Evolutionary conservation across 1,140 invertebrate genomes (phyloP), one percentile per base, ranked within the genome.

Genomic region (Drosophila repletoides): DNA sequence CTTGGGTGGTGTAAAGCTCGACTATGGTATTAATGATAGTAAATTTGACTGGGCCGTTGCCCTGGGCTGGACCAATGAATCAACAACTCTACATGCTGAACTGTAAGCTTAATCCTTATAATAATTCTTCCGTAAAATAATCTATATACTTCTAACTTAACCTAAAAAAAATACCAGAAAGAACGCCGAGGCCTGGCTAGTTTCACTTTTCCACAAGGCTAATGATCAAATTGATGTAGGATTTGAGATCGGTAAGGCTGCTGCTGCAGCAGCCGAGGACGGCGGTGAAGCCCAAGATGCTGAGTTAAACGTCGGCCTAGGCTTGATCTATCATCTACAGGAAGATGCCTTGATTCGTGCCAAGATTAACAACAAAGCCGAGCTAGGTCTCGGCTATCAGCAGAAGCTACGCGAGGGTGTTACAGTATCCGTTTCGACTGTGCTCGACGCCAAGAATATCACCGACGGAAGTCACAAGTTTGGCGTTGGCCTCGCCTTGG

Each of bases 341-440:
- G 80, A 45, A 4, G 58, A 72, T n/a, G 51, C 81, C 1, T 29
- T 86, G 0, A 61, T 86, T 1, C 81, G 80, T 4, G 80, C 63
- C 46, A 86, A 86, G 31, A 29, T 86, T 5, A 87, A 81, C 31
- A 72, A 19, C 5, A 33, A 40, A 0, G 28, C 46, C 5, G 75
- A 86, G 31, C 3, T 86, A n/a, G 80, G 80, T 3, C 7, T 86
- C 14, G 80, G 80, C 6, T 86, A 67, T n/a, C 63, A 86, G 7
- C 81, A 86, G 34, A 76, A 87, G 40, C 12, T 86, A 4, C 15
- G 49, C 2, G 80, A 87, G 0, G 76, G 76, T 14, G 41, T 86
- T 15, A 80, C 58, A 0, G 59, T 60, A 5, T 80, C 81, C n/a
- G 43, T 80, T 3, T 86, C 80, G 2, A 40, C 72, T 1, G 14